Percentiles rank a stretch among this genome's conserved stretches.
These are phyloP conservation scores for Amphiprion ocellaris DNA, from an alignment of 2,113 vertebrate genomes.

Conservation along the genomic window DNA sequence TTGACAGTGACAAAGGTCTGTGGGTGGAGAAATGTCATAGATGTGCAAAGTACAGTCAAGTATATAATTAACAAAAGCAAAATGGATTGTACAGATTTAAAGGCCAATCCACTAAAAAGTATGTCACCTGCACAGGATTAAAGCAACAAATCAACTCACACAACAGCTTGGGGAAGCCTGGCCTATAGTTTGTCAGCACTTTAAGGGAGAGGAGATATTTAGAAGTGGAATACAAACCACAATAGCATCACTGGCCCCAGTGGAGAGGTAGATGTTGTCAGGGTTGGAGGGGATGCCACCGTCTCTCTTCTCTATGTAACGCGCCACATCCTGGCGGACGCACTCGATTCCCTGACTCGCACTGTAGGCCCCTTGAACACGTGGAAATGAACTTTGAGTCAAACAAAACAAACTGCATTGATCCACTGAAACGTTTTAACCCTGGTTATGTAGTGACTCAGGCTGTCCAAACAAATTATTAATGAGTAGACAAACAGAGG, in stretches of 20 bases:
- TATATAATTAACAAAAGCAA: constrained; percentile 58
- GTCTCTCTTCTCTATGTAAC: constrained; percentile 88
- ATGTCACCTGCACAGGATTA: background rate
- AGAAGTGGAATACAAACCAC: constrained; percentile 76
- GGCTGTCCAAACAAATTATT: constrained; percentile 38
- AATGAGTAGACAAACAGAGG: constrained; percentile 21
- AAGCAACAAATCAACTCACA: background rate
- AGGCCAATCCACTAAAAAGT: no score
- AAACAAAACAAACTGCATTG: background rate
- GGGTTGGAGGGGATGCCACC: constrained; percentile 86
- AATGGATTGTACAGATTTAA: background rate
- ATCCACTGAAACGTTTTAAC: background rate
- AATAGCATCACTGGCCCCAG: constrained; percentile 91
- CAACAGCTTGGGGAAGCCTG: background rate
- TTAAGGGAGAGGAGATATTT: background rate
- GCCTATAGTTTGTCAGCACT: background rate
- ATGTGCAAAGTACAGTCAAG: constrained; percentile 52
- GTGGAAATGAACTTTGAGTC: constrained; percentile 40
- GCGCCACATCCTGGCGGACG: constrained; percentile 87
- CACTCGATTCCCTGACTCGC: constrained; percentile 89
- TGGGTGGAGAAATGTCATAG: constrained; percentile 3
- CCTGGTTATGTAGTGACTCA: background rate
- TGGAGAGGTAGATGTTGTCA: constrained; percentile 89
- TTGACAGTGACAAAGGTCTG: constrained; percentile 45
- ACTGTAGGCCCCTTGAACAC: constrained; percentile 88